Evolutionary conservation across 2,113 vertebrate species (phyloP), one percentile per base, ranked within the genome.

Genomic region (Ciconia stormi): DNA sequence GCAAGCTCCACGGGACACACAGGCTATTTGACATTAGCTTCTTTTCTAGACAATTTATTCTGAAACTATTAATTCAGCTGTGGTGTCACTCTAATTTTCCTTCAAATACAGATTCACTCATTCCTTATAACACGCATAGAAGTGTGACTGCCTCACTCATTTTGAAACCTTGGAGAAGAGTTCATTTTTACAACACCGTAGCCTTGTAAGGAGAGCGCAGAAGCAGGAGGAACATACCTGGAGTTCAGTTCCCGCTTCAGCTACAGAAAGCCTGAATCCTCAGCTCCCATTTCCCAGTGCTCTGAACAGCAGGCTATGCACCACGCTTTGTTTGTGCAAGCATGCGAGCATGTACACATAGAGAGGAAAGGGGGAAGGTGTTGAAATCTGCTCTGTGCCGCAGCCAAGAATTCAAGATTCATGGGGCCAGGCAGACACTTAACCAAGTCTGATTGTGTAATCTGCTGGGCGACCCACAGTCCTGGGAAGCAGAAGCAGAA

Each of bases 361-460:
- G 62, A 67, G 82, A 88, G 44, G 66, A 80, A 88, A 69, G 67
- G 21, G 56, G 78, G 81, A 91, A 95, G 90, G 87, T 93, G 95
- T 91, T 91, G 96, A 97, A 97, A 96, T 96, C 49, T 58, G 10
- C 17, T 53, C 61, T 72, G 65, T 16, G 53, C 81, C 2, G 3
- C 21, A 72, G 95, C 96, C 95, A 96, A 85, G 84, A 91, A 95
- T 65, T 67, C 65, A 94, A 79, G 78, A 89, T 87, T 94, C 90
- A 82, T 82, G 61, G 73, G 89, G 84, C 91, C 91, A 96, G 95
- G 84, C 84, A 96, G 93, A 94, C 82, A 69, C 30, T 95, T 79
- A 93, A 85, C 82, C 40, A 58, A 93, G 81, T 13, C 15, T 0
- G 0, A 76, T 95, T 96, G 96, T 91, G 95, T 40, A 95, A 97